Percentiles rank a stretch among this genome's conserved stretches.
phyloP scores from a whole-genome alignment of 92 coral and sea anemone genomes.

The Palythoa caribaeorum region DNA sequence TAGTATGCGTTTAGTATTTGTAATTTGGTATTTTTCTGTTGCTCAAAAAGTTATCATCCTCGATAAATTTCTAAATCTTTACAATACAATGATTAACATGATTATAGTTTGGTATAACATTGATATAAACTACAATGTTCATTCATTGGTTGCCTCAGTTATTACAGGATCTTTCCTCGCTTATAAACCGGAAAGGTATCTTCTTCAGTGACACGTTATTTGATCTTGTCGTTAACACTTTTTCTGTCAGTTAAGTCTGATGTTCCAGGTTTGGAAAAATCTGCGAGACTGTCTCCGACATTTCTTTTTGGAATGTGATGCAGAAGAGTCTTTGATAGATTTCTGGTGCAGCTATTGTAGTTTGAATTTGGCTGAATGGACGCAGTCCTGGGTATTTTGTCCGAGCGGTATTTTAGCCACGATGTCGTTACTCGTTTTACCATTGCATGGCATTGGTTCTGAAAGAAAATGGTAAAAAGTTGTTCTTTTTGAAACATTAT shows the following conservation, averaged over 20 bases:
- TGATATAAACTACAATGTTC: too few relatives aligned
- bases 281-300: constrained; percentile 14
- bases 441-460: constrained; percentile 7
- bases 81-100: too few relatives aligned
- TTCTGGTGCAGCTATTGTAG: not conserved
- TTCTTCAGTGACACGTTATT: not conserved
- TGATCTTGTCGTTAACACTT: not conserved
- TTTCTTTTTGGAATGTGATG: not conserved
- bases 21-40: too few relatives aligned
- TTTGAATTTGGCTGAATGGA: constrained; percentile 18
- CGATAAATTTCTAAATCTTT: too few relatives aligned
- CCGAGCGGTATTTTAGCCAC: constrained; percentile 27
- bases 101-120: too few relatives aligned
- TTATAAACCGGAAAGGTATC: not conserved
- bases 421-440: not conserved
- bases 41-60: too few relatives aligned
- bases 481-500: not conserved
- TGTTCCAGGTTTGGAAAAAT: constrained; percentile 18
- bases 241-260: constrained; percentile 10
- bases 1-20: too few relatives aligned
- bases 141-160: not conserved
- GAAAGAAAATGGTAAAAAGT: not conserved
- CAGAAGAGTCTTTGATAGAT: not conserved
- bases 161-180: not conserved
- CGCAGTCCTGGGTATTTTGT: not conserved